Evolutionary conservation across 2,888 invertebrate genomes (phyloP).

Genomic region (Rhyacophila evoluta): DNA sequence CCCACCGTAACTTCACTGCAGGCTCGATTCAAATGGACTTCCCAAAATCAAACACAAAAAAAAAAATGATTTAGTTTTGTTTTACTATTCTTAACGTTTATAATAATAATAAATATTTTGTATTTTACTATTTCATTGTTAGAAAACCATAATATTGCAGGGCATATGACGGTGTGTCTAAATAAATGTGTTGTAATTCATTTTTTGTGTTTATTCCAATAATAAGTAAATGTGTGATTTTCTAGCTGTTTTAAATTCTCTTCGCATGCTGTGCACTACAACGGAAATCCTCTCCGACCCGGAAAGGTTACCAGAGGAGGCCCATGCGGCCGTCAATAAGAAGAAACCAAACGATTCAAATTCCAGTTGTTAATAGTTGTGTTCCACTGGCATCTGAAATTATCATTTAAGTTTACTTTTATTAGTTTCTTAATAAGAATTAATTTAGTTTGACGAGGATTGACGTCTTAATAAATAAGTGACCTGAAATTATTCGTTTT

Average conservation of each 20-base stretch:
- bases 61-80: no score
- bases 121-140: no score
- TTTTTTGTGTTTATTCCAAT: no score
- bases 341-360: slow-evolving; percentile 53
- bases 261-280: slow-evolving; percentile 89
- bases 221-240: no score
- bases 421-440: slow-evolving; percentile 20
- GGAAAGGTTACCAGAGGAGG: slow-evolving; percentile 89
- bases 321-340: slow-evolving; percentile 77
- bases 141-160: no score
- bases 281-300: slow-evolving; percentile 95
- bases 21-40: no score
- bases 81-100: no score
- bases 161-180: no score
- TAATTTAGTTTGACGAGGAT: slow-evolving; percentile 29
- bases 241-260: slow-evolving; percentile 92
- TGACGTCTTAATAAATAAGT: slow-evolving; percentile 45
- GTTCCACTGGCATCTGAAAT: slow-evolving; percentile 17
- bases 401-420: not conserved
- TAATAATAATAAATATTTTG: no score
- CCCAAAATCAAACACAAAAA: no score
- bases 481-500: slow-evolving; percentile 38
- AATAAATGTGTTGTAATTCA: no score
- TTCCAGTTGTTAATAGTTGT: slow-evolving; percentile 39
- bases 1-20: no score